Conservation (phyloP, 2,888 invertebrate species). For the Drosophila meridionalis region DNA sequence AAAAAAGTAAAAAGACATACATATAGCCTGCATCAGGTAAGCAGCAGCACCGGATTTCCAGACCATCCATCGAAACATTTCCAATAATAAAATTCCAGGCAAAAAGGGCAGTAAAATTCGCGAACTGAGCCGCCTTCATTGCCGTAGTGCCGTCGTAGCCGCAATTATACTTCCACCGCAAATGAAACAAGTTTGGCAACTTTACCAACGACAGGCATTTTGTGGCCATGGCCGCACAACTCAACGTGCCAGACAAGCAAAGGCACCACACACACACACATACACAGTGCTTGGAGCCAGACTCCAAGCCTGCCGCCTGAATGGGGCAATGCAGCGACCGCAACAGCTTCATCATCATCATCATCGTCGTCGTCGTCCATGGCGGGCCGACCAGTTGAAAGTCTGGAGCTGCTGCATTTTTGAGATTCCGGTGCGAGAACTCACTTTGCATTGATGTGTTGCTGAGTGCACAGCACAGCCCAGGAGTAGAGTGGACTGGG, state of each 20-base stretch:
- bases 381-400: conserved; percentile 41
- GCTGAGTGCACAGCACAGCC: conserved; percentile 4
- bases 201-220: conserved; percentile 74
- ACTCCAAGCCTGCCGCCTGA: conserved; percentile 34
- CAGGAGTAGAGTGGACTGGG: neutral
- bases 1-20: neutral
- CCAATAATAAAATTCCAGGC: conserved; percentile 77
- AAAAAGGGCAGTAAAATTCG: conserved; percentile 55
- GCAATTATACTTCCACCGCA: conserved; percentile 79
- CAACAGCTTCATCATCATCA: conserved; percentile 73
- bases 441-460: conserved; percentile 61
- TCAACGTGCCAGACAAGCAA: conserved; percentile 27
- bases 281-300: conserved; percentile 7
- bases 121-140: conserved; percentile 38
- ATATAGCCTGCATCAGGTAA: conserved; percentile 36
- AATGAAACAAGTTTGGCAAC: conserved; percentile 81
- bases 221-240: conserved; percentile 60
- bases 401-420: conserved; percentile 71
- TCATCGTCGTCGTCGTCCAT: conserved; percentile 16
- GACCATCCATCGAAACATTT: conserved; percentile 71
- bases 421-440: conserved; percentile 72
- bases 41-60: conserved; percentile 36
- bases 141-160: conserved; percentile 47
- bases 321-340: conserved; percentile 54
- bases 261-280: conserved; percentile 1